These are phyloP conservation scores for Nebria brevicollis DNA, from an alignment of 2,888 invertebrate genomes.

Conservation along the genomic window DNA sequence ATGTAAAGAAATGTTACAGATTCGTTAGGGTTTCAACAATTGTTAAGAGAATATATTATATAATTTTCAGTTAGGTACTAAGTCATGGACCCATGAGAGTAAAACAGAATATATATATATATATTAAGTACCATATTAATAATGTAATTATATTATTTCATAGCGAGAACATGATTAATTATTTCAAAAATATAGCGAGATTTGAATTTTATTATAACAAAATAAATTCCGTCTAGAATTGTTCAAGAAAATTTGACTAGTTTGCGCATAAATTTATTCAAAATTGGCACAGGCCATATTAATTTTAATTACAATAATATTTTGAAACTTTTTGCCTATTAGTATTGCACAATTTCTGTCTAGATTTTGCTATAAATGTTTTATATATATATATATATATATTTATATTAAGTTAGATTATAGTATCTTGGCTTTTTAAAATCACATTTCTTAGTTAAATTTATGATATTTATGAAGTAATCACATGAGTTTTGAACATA, in stretches of 20 bases:
- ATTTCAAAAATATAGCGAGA: not conserved
- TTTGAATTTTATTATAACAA: not conserved
- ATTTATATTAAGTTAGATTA: not conserved
- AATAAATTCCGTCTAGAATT: not conserved
- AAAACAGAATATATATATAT: not conserved
- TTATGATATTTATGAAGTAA: not conserved
- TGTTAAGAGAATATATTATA: constrained; percentile 47
- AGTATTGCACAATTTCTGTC: not conserved
- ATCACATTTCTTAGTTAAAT: not conserved
- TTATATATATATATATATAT: too few species aligned
- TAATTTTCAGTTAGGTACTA: constrained; percentile 51
- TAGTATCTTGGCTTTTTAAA: not conserved
- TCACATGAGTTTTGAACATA: not conserved
- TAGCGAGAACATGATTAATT: not conserved
- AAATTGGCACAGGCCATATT: not conserved
- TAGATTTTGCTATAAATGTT: not conserved
- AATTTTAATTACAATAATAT: not conserved
- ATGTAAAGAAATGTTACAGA: not conserved
- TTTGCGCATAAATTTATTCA: not conserved
- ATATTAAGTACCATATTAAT: not conserved
- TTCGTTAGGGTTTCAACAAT: constrained; percentile 20
- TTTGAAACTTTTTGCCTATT: not conserved
- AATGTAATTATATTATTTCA: not conserved
- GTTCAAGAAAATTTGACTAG: not conserved
- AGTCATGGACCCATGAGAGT: constrained; percentile 50